A percentile compares a stretch with the other conserved stretches of the same genome.
These are phyloP conservation scores for Drosophila insularis DNA, from an alignment of 1,140 invertebrate genomes.

Conservation along the genomic window DNA sequence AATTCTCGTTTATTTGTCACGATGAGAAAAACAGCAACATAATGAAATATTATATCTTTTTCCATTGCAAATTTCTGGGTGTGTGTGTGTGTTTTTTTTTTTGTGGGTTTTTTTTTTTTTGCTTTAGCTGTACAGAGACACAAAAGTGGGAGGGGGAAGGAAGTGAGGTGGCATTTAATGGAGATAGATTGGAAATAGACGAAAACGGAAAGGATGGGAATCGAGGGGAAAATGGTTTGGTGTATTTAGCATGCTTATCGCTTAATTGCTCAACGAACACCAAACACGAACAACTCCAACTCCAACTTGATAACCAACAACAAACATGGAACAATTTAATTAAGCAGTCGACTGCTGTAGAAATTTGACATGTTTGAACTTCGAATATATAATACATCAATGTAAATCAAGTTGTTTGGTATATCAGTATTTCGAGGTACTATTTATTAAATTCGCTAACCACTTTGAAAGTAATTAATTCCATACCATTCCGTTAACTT, in stretches of 20 bases:
- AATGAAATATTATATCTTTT: constrained; percentile 47
- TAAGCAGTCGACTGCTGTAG: neutral
- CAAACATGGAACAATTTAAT: constrained; percentile 35
- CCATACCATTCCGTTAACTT: no score
- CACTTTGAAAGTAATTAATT: no score
- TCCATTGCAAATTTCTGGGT: constrained; percentile 22
- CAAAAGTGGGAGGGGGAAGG: no score
- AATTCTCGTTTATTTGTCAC: constrained; percentile 11
- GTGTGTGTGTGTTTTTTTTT: no score
- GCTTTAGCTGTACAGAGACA: no score
- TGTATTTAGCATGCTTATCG: constrained; percentile 73
- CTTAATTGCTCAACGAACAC: constrained; percentile 68
- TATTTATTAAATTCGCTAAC: no score
- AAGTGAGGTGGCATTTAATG: neutral
- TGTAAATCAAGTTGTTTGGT: no score
- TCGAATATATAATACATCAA: no score
- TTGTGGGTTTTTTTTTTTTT: constrained; percentile 19
- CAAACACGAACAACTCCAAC: constrained; percentile 34
- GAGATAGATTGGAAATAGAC: neutral
- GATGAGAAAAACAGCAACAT: constrained; percentile 8
- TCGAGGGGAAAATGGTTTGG: constrained; percentile 26
- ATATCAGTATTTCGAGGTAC: no score
- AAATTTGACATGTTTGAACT: neutral
- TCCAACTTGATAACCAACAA: constrained; percentile 16
- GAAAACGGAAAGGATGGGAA: neutral